Evolutionary conservation across 2,888 invertebrate genomes (phyloP).

Genomic region (Leptinotarsa rubiginosa): DNA sequence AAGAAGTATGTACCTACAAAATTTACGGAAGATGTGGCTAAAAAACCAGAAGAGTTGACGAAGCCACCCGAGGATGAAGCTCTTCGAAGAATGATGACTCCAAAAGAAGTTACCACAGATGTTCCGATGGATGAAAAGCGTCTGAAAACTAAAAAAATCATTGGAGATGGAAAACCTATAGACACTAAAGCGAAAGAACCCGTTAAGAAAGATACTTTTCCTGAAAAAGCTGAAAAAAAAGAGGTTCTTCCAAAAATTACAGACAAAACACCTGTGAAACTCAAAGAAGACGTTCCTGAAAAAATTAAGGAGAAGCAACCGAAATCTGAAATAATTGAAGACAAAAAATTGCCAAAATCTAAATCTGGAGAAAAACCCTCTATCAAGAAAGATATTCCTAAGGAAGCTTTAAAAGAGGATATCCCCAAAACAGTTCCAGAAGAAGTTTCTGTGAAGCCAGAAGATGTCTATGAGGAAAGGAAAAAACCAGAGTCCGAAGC

Average conservation of each 20-base stretch:
- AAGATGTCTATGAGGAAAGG: no score
- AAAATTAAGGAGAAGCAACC: not conserved
- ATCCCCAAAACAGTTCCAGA: not conserved
- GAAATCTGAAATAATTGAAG: no score
- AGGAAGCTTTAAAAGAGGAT: not conserved
- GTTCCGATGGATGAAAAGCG: not conserved
- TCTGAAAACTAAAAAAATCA: not conserved
- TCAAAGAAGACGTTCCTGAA: not conserved
- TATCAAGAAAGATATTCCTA: no score
- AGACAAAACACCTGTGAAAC: no score
- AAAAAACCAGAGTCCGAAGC: no score
- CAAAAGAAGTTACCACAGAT: not conserved
- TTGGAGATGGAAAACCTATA: not conserved
- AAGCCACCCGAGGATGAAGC: not conserved
- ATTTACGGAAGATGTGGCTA: not conserved
- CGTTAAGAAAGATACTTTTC: not conserved
- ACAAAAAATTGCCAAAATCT: no score
- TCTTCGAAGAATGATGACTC: not conserved
- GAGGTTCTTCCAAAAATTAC: not conserved
- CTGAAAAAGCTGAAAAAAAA: not conserved
- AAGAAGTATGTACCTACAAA: not conserved
- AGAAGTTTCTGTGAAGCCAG: not conserved
- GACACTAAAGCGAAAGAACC: not conserved
- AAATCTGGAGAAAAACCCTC: no score
- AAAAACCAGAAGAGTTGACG: not conserved